Conservation (phyloP, 2,113 vertebrate genomes). For the Paradoxurus hermaphroditus region DNA sequence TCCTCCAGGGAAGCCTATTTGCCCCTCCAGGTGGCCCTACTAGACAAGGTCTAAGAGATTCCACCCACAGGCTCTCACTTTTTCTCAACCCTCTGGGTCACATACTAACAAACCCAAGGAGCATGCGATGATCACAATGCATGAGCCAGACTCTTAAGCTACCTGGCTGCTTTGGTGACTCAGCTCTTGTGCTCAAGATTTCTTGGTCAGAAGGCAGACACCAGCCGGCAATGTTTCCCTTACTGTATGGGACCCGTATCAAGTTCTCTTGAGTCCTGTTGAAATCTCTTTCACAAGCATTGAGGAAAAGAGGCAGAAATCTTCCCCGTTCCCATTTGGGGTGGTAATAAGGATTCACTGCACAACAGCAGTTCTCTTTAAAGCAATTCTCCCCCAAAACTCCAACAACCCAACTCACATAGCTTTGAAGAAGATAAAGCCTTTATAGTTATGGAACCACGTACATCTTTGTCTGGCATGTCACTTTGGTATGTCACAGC, state of each 20-base stretch:
- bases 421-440: not conserved
- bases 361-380: not conserved
- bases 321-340: not conserved
- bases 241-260: not conserved
- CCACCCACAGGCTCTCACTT: not conserved
- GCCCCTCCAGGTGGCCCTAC: not conserved
- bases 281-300: conserved; percentile 9
- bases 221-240: not conserved
- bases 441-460: not conserved
- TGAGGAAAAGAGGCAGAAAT: conserved; percentile 20
- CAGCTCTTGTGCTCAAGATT: not conserved
- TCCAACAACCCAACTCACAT: not conserved
- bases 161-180: not conserved
- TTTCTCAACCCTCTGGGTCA: not conserved
- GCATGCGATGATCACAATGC: not conserved
- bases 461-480: conserved; percentile 4
- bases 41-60: not conserved
- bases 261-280: not conserved
- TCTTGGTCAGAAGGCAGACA: not conserved
- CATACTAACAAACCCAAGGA: not conserved
- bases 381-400: not conserved
- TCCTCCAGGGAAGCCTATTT: not conserved
- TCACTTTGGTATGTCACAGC: conserved; percentile 31
- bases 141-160: not conserved
- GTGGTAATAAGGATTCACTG: not conserved